Evolutionary conservation across 2,113 vertebrate genomes (phyloP).

Genomic region (Corydoras sp.): DNA sequence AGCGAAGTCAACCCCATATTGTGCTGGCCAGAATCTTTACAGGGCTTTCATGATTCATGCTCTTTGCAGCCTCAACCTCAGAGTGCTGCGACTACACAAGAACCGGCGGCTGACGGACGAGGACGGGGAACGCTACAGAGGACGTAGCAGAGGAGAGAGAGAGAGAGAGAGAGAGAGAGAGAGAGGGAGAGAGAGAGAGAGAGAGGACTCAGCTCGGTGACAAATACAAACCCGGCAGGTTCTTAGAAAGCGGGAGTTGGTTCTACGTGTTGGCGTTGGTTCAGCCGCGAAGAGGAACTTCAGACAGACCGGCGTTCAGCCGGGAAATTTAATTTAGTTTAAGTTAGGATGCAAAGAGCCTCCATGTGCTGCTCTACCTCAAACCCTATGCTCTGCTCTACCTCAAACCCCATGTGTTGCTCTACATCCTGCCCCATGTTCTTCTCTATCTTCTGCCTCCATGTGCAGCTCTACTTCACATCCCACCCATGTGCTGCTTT

Average conservation of each 20-base stretch:
- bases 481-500: too few relatives aligned
- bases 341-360: too few relatives aligned
- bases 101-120: constrained; percentile 15
- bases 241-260: constrained; percentile 31
- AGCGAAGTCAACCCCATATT: constrained; percentile 24
- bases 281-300: background rate
- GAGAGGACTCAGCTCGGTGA: constrained; percentile 29
- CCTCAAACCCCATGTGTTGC: too few relatives aligned
- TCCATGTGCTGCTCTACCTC: too few relatives aligned
- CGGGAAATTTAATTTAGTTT: too few relatives aligned
- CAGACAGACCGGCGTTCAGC: background rate
- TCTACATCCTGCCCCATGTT: too few relatives aligned
- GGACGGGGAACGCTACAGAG: constrained; percentile 1
- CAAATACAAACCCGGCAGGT: constrained; percentile 49
- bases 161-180: constrained; percentile 30
- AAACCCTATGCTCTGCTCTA: too few relatives aligned
- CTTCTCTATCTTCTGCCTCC: too few relatives aligned
- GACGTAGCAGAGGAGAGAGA: constrained; percentile 18
- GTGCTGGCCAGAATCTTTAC: constrained; percentile 35
- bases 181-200: constrained; percentile 39
- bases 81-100: constrained; percentile 27
- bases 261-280: constrained; percentile 26
- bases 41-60: constrained; percentile 36
- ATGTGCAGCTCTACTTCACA: too few relatives aligned
- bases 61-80: constrained; percentile 27